A percentile compares a stretch with the other conserved stretches of the same genome.
These are phyloP conservation scores for Rhyacophila evoluta DNA, from an alignment of 2,888 invertebrate genomes.

Conservation along the genomic window DNA sequence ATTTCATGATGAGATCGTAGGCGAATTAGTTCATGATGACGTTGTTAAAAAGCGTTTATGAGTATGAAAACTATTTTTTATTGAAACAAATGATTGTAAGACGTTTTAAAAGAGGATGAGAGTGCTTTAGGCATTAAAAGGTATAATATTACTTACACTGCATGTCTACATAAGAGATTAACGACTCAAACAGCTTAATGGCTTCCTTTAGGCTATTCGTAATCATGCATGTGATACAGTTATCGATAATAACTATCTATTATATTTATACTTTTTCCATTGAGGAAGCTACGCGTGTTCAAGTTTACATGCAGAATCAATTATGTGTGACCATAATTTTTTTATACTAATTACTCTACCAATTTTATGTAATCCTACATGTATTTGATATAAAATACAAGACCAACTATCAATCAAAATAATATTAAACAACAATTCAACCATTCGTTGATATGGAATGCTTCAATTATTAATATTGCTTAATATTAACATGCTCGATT, in stretches of 20 bases:
- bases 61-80: background rate
- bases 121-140: background rate
- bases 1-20: too few species aligned
- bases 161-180: background rate
- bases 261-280: background rate
- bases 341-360: too few species aligned
- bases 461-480: too few species aligned
- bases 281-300: background rate
- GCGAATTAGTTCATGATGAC: too few species aligned
- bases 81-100: background rate
- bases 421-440: too few species aligned
- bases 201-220: background rate
- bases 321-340: too few species aligned
- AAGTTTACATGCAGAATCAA: background rate
- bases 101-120: background rate
- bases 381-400: background rate
- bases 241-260: background rate
- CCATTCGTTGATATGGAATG: too few species aligned
- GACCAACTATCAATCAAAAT: background rate
- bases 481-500: too few species aligned
- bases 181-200: background rate
- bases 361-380: too few species aligned
- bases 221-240: background rate
- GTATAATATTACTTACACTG: background rate
- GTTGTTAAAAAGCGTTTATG: too few species aligned